These are phyloP conservation scores for Micrasema longulum DNA, from an alignment of 1,140 invertebrate species.

Conservation along the genomic window DNA sequence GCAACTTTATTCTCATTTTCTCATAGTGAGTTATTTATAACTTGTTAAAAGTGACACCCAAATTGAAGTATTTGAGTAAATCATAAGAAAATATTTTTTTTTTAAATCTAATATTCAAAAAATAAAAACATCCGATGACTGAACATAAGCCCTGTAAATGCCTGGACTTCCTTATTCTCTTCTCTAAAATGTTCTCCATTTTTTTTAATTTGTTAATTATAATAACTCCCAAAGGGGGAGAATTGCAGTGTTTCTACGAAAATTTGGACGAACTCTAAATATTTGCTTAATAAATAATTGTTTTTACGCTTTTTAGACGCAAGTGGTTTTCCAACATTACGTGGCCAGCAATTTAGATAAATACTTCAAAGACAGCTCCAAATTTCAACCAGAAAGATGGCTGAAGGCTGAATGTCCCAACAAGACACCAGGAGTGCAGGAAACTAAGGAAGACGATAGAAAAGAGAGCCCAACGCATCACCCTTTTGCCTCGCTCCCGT, in stretches of 20 bases:
- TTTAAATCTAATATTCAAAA: too few relatives aligned
- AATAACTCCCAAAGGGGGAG: background rate
- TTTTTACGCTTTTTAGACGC: slow-evolving; percentile 70
- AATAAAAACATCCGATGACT: too few relatives aligned
- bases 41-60: too few relatives aligned
- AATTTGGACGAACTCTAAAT: background rate
- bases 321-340: slow-evolving; percentile 85
- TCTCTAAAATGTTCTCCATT: too few relatives aligned
- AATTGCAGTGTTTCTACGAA: too few relatives aligned
- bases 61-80: too few relatives aligned
- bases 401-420: slow-evolving; percentile 61
- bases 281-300: background rate
- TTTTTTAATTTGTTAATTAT: too few relatives aligned
- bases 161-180: too few relatives aligned
- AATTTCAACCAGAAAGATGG: slow-evolving; percentile 85
- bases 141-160: too few relatives aligned
- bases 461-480: slow-evolving; percentile 58
- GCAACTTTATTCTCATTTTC: too few relatives aligned
- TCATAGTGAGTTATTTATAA: too few relatives aligned
- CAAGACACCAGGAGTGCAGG: background rate
- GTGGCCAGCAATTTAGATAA: slow-evolving; percentile 81
- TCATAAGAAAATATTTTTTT: background rate
- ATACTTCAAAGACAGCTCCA: slow-evolving; percentile 75
- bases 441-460: background rate
- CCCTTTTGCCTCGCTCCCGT: slow-evolving; percentile 78